Conservation (phyloP, 2,113 vertebrate genomes). For the Reinhardtius hippoglossoides region DNA sequence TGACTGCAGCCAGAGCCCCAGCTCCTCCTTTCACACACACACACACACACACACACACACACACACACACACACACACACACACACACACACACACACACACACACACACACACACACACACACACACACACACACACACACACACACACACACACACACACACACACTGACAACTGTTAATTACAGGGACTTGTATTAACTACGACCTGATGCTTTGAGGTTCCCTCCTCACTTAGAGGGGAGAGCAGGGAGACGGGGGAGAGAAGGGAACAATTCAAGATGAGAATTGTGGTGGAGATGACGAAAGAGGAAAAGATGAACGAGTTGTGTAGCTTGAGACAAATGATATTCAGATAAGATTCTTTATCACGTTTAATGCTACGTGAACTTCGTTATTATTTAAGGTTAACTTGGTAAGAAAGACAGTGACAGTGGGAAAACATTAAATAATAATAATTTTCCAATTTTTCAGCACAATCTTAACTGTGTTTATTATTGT, state of each 20-base stretch:
- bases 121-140: neutral
- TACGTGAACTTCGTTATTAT: no score
- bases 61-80: neutral
- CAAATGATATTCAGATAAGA: neutral
- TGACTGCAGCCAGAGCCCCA: neutral
- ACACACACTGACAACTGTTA: neutral
- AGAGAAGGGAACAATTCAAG: neutral
- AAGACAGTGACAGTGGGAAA: no score
- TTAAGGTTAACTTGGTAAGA: no score
- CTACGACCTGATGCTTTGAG: constrained; percentile 34
- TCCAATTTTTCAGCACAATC: no score
- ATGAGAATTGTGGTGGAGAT: neutral
- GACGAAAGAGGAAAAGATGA: neutral
- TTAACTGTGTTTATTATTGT: no score
- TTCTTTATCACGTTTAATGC: constrained; percentile 21
- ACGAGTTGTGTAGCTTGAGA: neutral
- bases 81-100: neutral
- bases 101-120: neutral
- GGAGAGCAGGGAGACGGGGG: neutral
- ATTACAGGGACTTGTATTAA: constrained; percentile 40
- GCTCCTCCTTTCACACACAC: neutral
- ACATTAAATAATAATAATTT: no score
- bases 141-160: neutral
- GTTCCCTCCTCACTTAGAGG: constrained; percentile 38
- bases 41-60: neutral